These are phyloP conservation scores for Endomychus coccineus DNA, from an alignment of 2,888 invertebrate genomes.

Conservation along the genomic window DNA sequence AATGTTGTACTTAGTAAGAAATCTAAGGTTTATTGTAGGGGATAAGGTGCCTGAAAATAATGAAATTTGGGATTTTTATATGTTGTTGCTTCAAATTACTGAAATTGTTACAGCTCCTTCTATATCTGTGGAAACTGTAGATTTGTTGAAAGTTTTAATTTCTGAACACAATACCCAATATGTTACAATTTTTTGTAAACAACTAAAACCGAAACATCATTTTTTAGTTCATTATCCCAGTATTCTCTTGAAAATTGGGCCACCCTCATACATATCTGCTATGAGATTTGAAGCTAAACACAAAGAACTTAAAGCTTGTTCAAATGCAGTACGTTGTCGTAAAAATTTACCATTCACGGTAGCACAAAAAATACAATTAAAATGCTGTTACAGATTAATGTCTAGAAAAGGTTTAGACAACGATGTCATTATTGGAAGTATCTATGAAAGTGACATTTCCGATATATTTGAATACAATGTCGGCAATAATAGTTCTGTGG, in stretches of 20 bases:
- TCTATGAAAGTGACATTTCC: slow-evolving; percentile 1
- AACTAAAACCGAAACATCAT: slow-evolving; percentile 7
- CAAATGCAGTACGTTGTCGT: background rate
- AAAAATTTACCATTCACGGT: slow-evolving; percentile 2
- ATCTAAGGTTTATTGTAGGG: slow-evolving; percentile 15
- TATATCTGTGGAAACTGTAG: background rate
- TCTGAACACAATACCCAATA: slow-evolving; percentile 4
- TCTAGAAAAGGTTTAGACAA: background rate
- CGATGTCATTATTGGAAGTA: slow-evolving; percentile 1
- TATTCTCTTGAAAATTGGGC: slow-evolving; percentile 2
- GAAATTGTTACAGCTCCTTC: slow-evolving; percentile 3
- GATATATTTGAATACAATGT: no score
- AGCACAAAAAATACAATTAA: background rate
- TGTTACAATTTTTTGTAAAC: slow-evolving; percentile 1
- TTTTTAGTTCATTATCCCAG: slow-evolving; percentile 5
- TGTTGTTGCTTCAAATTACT: slow-evolving; percentile 12
- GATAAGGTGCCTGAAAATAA: slow-evolving; percentile 13
- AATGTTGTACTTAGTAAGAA: slow-evolving; percentile 14
- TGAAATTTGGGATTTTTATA: slow-evolving; percentile 15
- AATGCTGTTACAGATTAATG: slow-evolving; percentile 4
- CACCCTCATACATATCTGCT: background rate
- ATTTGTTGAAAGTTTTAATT: slow-evolving; percentile 3
- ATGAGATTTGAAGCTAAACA: slow-evolving; percentile 6
- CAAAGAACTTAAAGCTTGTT: slow-evolving; percentile 1
- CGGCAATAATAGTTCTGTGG: background rate